These are phyloP conservation scores for Nannospalax galili DNA, from an alignment of 2,113 vertebrate genomes.

Conservation along the genomic window DNA sequence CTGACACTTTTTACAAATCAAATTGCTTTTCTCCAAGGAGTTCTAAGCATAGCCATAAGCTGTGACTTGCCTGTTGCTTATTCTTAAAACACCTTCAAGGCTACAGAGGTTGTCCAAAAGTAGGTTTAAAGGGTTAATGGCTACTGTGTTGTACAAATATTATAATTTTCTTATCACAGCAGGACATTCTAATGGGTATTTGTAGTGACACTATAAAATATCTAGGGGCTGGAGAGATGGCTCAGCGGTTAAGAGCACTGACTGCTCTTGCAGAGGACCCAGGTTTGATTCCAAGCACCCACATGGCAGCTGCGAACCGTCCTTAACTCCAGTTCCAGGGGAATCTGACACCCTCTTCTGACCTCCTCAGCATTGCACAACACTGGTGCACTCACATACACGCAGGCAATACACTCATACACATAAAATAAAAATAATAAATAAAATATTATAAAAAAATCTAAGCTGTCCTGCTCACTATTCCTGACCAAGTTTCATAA, in stretches of 20 bases:
- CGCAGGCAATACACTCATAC: too few relatives aligned
- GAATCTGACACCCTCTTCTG: too few relatives aligned
- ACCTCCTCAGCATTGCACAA: too few relatives aligned
- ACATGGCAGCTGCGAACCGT: too few relatives aligned
- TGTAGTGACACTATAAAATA: constrained; percentile 11
- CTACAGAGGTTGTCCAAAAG: neutral
- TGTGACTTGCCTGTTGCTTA: constrained; percentile 31
- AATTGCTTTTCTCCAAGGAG: constrained; percentile 49
- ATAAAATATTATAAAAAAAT: too few relatives aligned
- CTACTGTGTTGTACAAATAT: constrained; percentile 43
- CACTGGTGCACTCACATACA: too few relatives aligned
- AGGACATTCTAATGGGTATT: neutral
- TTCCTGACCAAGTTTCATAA: constrained; percentile 31
- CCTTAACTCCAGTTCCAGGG: too few relatives aligned
- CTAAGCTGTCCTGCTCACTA: neutral
- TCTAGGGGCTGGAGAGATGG: too few relatives aligned
- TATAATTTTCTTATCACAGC: constrained; percentile 48
- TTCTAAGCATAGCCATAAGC: constrained; percentile 41
- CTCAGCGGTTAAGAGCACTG: too few relatives aligned
- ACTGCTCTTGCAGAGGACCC: too few relatives aligned
- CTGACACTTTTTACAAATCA: constrained; percentile 4
- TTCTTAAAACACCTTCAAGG: constrained; percentile 46
- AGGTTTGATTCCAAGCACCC: too few relatives aligned
- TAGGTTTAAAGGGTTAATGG: constrained; percentile 49
- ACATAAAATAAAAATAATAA: too few relatives aligned